A percentile compares a stretch with the other conserved stretches of the same genome.
Conservation (phyloP, 2,888 invertebrate genomes). For the Ashinkailepas kermadecensis region DNA sequence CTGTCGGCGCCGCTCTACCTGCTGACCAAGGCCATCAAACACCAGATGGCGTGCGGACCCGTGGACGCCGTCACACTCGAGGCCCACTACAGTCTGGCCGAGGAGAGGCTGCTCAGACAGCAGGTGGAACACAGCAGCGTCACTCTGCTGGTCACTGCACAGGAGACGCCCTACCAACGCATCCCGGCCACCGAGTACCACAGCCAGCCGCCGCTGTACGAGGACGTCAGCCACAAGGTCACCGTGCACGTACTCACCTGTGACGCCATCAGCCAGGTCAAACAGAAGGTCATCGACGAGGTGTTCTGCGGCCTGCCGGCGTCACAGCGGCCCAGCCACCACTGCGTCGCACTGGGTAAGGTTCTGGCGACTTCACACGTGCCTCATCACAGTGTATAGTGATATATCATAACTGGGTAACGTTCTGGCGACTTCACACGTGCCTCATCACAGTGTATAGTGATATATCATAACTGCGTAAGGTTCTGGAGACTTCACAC, state of each 20-base stretch:
- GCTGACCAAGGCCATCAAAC: conserved; percentile 92
- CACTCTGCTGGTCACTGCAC: conserved; percentile 23
- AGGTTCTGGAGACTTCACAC: no score
- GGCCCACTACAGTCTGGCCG: conserved; percentile 94
- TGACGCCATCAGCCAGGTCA: conserved; percentile 98
- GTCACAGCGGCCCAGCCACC: conserved; percentile 84
- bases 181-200: not conserved
- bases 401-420: no score
- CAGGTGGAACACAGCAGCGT: conserved; percentile 79
- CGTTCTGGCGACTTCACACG: no score
- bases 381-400: no score
- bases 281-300: conserved; percentile 92
- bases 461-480: no score
- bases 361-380: no score
- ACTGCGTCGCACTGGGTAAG: conserved; percentile 78
- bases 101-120: conserved; percentile 87
- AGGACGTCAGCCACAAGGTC: conserved; percentile 89
- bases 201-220: conserved; percentile 41
- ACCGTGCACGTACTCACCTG: conserved; percentile 95
- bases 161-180: not conserved
- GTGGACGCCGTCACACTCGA: conserved; percentile 96
- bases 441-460: no score
- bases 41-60: conserved; percentile 97
- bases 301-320: conserved; percentile 95
- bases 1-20: conserved; percentile 65